Percentiles rank a stretch among this genome's conserved stretches.
These are phyloP conservation scores for Archips crataeganus DNA, from an alignment of 2,888 invertebrate genomes.

Conservation along the genomic window DNA sequence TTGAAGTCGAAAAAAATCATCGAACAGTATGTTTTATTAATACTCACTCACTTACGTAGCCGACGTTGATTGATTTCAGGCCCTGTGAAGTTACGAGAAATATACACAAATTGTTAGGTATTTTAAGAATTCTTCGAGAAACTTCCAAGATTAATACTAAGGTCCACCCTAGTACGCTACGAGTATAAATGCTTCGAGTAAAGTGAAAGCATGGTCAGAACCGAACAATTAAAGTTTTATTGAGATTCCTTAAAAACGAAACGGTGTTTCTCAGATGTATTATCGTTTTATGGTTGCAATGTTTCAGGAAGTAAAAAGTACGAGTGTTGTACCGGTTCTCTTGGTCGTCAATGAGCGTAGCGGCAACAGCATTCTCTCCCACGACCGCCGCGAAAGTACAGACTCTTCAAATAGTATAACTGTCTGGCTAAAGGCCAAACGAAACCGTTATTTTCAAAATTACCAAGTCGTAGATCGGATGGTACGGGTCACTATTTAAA, in stretches of 20 bases:
- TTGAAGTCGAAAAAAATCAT: slow-evolving; percentile 5
- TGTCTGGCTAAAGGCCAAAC: slow-evolving; percentile 29
- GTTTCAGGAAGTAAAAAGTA: slow-evolving; percentile 48
- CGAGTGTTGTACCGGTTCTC: slow-evolving; percentile 45
- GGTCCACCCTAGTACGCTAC: not conserved
- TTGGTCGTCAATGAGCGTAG: slow-evolving; percentile 62
- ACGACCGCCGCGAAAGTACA: slow-evolving; percentile 30
- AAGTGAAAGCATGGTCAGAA: slow-evolving; percentile 23
- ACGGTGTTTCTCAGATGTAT: not conserved
- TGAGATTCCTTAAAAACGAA: slow-evolving; percentile 8
- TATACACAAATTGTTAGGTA: not conserved
- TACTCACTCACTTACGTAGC: not conserved
- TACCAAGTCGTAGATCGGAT: slow-evolving; percentile 21
- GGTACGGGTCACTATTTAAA: slow-evolving; percentile 16
- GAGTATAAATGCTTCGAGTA: slow-evolving; percentile 19
- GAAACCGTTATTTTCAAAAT: slow-evolving; percentile 30
- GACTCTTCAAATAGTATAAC: slow-evolving; percentile 39
- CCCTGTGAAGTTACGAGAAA: not conserved
- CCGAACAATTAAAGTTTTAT: not conserved
- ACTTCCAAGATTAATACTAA: not conserved
- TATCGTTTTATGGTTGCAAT: slow-evolving; percentile 22
- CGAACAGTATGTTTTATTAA: slow-evolving; percentile 18
- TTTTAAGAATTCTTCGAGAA: not conserved
- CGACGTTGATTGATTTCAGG: slow-evolving; percentile 29
- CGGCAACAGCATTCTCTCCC: slow-evolving; percentile 47